Evolutionary conservation across 1,140 invertebrate species (phyloP).

Genomic region (Steinernema khuongi): DNA sequence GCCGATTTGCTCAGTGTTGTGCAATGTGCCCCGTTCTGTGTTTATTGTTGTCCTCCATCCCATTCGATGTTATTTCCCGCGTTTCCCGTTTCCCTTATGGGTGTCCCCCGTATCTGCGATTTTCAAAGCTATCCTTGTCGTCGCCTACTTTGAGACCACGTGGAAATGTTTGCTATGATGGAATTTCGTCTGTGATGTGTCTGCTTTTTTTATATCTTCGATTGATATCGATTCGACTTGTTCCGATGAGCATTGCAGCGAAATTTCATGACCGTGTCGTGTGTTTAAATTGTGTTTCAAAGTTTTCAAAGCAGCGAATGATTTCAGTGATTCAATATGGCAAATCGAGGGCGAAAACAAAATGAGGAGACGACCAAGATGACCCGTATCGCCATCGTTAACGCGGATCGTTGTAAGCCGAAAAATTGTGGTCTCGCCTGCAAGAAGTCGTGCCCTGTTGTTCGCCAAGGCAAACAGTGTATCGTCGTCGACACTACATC

Average conservation of each 20-base stretch:
- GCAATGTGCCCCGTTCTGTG: background rate
- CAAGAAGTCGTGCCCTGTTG: slow-evolving; percentile 95
- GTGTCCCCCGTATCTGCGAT: too few species aligned
- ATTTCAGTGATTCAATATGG: background rate
- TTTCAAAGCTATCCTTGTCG: too few species aligned
- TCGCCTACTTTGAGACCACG: too few species aligned
- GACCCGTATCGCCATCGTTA: slow-evolving; percentile 96
- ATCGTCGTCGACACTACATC: slow-evolving; percentile 95
- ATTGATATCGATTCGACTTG: background rate
- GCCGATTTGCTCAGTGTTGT: background rate
- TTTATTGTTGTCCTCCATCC: background rate
- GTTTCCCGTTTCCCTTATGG: too few species aligned
- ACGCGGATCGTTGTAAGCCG: slow-evolving; percentile 94
- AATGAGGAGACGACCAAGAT: slow-evolving; percentile 68
- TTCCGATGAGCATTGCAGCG: background rate
- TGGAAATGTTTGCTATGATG: background rate
- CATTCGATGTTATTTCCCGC: too few species aligned
- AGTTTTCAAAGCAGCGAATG: background rate
- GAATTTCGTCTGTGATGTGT: background rate
- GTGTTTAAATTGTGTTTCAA: too few species aligned
- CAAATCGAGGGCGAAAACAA: background rate
- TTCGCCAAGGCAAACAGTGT: slow-evolving; percentile 91
- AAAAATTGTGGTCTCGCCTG: slow-evolving; percentile 98
- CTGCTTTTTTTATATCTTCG: background rate
- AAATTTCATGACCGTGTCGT: too few species aligned